Conservation (phyloP, 2,797 vertebrate species). For the Peromyscus nudipes region DNA sequence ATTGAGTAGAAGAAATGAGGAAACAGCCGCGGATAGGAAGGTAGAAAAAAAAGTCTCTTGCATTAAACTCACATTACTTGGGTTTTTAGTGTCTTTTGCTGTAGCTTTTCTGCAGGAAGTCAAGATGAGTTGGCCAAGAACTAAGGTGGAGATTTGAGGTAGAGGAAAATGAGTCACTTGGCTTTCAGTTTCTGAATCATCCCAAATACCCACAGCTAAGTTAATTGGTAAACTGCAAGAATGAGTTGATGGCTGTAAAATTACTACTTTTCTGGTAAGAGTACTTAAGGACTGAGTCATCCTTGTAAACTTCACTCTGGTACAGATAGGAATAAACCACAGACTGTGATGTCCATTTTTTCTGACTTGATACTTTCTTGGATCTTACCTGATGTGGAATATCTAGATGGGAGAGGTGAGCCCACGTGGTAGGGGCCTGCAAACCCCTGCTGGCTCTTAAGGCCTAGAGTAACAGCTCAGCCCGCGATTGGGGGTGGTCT, state of each 20-base stretch:
- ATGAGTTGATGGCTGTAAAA: neutral
- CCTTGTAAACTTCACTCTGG: neutral
- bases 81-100: slow-evolving; percentile 52
- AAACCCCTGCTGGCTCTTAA: slow-evolving; percentile 24
- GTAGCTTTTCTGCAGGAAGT: slow-evolving; percentile 61
- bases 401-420: neutral
- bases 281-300: neutral
- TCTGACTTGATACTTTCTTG: neutral
- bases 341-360: neutral
- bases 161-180: slow-evolving; percentile 61
- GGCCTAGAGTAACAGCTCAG: neutral
- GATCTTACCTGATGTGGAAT: neutral
- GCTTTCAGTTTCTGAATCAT: slow-evolving; percentile 40
- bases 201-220: neutral
- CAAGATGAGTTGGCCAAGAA: slow-evolving; percentile 25
- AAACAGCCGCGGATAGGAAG: slow-evolving; percentile 29
- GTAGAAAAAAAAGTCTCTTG: slow-evolving; percentile 4
- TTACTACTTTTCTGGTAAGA: neutral
- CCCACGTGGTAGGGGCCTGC: neutral
- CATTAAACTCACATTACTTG: neutral
- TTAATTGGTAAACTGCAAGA: neutral
- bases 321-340: neutral
- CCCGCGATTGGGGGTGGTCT: neutral
- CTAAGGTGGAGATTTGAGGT: slow-evolving; percentile 11
- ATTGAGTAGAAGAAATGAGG: slow-evolving; percentile 67